phyloP scores from a whole-genome alignment of 2,888 invertebrate genomes.

The Molorchus minor region DNA sequence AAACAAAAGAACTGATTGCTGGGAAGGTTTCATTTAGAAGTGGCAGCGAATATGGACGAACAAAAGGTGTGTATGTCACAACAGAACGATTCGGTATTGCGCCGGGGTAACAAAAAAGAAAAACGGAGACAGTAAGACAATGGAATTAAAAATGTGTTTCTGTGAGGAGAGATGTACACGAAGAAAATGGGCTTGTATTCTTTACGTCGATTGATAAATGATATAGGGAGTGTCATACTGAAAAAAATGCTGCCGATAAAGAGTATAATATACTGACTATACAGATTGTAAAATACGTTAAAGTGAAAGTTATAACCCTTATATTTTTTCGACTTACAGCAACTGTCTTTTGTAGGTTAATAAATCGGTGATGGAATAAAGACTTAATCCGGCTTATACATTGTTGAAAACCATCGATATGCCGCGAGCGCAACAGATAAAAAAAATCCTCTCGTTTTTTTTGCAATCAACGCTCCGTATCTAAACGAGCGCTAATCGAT shows the following conservation, averaged over 20 bases:
- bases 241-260: too few species aligned
- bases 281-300: too few species aligned
- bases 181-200: background rate
- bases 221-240: too few species aligned
- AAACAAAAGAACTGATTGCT: slow-evolving; percentile 33
- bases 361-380: too few species aligned
- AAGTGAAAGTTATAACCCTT: too few species aligned
- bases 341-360: too few species aligned
- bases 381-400: too few species aligned
- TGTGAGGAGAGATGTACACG: background rate
- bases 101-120: background rate
- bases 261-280: too few species aligned
- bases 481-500: slow-evolving; percentile 26
- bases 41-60: slow-evolving; percentile 18
- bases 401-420: too few species aligned
- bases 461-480: slow-evolving; percentile 23
- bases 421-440: too few species aligned
- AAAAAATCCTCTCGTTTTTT: background rate
- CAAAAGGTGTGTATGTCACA: slow-evolving; percentile 22
- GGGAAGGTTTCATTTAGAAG: slow-evolving; percentile 29
- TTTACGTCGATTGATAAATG: too few species aligned
- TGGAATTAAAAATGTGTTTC: background rate
- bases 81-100: slow-evolving; percentile 2
- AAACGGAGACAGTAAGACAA: background rate
- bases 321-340: too few species aligned